Evolutionary conservation across 1,140 invertebrate species (phyloP), one percentile per base, ranked within the genome.

Genomic region (Tetragonula clypearis): DNA sequence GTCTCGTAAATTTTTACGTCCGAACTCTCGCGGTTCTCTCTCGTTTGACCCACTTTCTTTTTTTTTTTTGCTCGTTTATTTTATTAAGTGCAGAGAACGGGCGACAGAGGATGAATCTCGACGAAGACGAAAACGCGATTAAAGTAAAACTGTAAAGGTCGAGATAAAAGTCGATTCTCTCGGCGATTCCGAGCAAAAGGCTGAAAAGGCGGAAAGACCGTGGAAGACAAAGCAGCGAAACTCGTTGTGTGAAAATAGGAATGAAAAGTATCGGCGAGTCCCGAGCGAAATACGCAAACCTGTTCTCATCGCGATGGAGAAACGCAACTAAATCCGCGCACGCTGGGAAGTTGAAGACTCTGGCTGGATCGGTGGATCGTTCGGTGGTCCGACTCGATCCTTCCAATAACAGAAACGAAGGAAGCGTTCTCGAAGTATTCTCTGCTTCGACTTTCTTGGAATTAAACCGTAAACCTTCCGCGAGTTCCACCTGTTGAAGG

Each of bases 321-420:
- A 85, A 86, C 85, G 79, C 69, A 41, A 72, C 87, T 35, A 35
- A 35, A 78, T 56, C 80, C 81, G 49, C 81, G 88, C 19, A 91
- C 91, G 74, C 85, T 86, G 89, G 89, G 91, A 92, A 93, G 87
- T 87, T 85, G 78, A 74, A 82, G 84, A 84, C 86, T 86, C 87
- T 87, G 80, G 74, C 69, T 15, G 85, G 85, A 87, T 90, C 89
- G 3, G 77, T 86, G 41, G 8, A 49, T 49, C 41, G 41, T 49
- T 9, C 41, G 41, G 8, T 83, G 86, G 88, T 89, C 85, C 68
- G 62, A 35, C 3, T 49, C 86, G 65, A 89, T 88, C 87, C 86
- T 84, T 82, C 89, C 82, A 89, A 78, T 83, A 69, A 89, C 84
- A 60, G 41, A 80, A n/a, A 19, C 55, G 75, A 35, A 81, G 26